These are phyloP conservation scores for Orchesellides sinensis DNA, from an alignment of 2,888 invertebrate species.

Conservation along the genomic window DNA sequence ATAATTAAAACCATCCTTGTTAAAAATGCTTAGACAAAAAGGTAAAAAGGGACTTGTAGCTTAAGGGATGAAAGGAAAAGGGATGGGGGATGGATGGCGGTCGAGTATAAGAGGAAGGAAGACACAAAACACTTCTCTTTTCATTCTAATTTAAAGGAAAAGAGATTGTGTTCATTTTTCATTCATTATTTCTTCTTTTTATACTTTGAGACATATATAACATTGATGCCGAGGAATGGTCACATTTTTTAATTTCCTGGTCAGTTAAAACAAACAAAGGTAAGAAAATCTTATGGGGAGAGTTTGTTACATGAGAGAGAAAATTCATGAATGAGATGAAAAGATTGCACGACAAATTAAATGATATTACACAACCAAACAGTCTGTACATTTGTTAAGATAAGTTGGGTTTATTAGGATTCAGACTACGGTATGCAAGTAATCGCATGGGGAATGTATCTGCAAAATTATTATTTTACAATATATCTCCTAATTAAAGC, in stretches of 20 bases:
- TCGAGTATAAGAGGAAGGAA: not conserved
- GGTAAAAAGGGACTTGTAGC: not conserved
- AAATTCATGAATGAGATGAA: no score
- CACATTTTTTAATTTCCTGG: slow-evolving; percentile 53
- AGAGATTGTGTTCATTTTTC: not conserved
- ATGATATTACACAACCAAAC: no score
- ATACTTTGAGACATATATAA: not conserved
- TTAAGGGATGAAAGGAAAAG: slow-evolving; percentile 8
- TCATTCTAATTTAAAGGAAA: slow-evolving; percentile 7
- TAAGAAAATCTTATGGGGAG: no score
- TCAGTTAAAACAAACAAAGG: slow-evolving; percentile 13
- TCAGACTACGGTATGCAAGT: no score
- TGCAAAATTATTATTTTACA: no score
- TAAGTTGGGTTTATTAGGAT: no score
- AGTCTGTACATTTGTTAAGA: no score
- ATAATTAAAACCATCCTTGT: slow-evolving; percentile 4
- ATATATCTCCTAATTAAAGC: no score
- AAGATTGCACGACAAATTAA: no score
- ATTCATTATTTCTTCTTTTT: not conserved
- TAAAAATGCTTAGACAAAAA: not conserved
- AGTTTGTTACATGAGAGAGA: no score
- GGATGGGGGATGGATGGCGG: slow-evolving; percentile 11
- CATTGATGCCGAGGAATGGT: slow-evolving; percentile 33
- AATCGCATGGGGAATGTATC: no score
- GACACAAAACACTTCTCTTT: slow-evolving; percentile 42